Conservation (phyloP, 2,113 vertebrate genomes). For the Hippoglossus stenolepis region DNA sequence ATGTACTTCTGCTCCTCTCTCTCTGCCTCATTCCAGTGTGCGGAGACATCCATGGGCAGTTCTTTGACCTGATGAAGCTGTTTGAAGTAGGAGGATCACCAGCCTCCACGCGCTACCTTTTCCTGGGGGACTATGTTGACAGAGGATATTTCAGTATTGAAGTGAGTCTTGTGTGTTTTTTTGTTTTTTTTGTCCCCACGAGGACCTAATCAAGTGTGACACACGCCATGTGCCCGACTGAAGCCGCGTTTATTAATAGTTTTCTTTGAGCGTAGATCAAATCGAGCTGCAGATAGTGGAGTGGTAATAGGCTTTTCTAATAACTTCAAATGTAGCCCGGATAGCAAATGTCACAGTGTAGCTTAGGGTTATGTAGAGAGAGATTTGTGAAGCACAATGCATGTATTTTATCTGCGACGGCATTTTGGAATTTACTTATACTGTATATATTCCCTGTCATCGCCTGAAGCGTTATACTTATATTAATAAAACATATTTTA, state of each 20-base stretch:
- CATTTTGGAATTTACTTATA: constrained; percentile 19
- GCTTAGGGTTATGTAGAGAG: constrained; percentile 39
- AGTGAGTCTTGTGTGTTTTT: constrained; percentile 83
- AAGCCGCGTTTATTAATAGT: constrained; percentile 68
- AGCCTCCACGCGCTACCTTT: constrained; percentile 98
- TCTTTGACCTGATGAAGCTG: constrained; percentile 99
- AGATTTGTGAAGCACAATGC: constrained; percentile 27
- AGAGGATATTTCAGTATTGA: constrained; percentile 99
- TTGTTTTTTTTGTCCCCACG: constrained; percentile 11
- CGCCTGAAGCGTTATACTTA: constrained; percentile 29
- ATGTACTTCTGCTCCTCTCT: constrained; percentile 27
- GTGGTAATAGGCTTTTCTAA: constrained; percentile 52
- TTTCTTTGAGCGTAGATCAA: constrained; percentile 59
- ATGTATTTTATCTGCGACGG: constrained; percentile 14
- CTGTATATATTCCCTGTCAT: constrained; percentile 21
- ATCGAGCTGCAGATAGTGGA: constrained; percentile 58
- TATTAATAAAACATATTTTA: constrained; percentile 61
- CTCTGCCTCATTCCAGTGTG: constrained; percentile 87
- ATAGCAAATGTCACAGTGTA: constrained; percentile 48
- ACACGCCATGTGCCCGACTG: constrained; percentile 34
- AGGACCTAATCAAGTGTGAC: constrained; percentile 62
- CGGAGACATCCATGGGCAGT: constrained; percentile 98
- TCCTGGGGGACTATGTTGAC: constrained; percentile 99
- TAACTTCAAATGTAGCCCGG: constrained; percentile 47
- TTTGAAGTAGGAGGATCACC: constrained; percentile 99